These are phyloP conservation scores for Diplodus puntazzo DNA, from an alignment of 2,797 vertebrate genomes.

Conservation along the genomic window DNA sequence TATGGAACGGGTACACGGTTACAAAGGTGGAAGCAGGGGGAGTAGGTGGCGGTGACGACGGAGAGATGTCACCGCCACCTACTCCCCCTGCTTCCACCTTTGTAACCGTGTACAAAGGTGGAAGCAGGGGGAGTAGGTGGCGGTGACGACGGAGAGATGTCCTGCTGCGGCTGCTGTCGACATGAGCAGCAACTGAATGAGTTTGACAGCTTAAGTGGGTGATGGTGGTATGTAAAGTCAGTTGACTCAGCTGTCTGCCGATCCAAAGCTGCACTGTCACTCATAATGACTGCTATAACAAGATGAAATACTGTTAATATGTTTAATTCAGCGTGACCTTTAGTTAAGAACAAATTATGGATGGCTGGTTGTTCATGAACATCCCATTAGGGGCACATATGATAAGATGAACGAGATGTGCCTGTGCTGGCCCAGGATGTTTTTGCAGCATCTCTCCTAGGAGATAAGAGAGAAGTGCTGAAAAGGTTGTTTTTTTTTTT, in stretches of 20 bases:
- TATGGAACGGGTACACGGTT: conserved; percentile 2
- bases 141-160: conserved; percentile 1
- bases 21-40: conserved; percentile 22
- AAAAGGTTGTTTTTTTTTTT: neutral
- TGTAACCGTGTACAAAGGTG: too few species aligned
- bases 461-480: neutral
- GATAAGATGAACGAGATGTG: conserved; percentile 12
- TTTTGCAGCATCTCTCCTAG: neutral
- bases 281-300: conserved; percentile 44
- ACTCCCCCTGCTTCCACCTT: too few species aligned
- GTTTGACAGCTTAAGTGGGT: conserved; percentile 62
- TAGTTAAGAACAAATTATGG: conserved; percentile 13
- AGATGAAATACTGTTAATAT: conserved; percentile 19
- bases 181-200: conserved; percentile 55
- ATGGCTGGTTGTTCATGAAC: conserved; percentile 21
- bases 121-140: neutral
- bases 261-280: conserved; percentile 50
- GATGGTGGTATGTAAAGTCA: conserved; percentile 47
- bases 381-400: neutral
- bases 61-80: conserved; percentile 13
- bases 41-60: neutral
- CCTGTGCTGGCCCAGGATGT: neutral
- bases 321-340: conserved; percentile 40
- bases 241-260: conserved; percentile 37
- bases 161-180: conserved; percentile 14